Evolutionary conservation across 2,888 invertebrate genomes (phyloP).

Genomic region (Acleris literana): DNA sequence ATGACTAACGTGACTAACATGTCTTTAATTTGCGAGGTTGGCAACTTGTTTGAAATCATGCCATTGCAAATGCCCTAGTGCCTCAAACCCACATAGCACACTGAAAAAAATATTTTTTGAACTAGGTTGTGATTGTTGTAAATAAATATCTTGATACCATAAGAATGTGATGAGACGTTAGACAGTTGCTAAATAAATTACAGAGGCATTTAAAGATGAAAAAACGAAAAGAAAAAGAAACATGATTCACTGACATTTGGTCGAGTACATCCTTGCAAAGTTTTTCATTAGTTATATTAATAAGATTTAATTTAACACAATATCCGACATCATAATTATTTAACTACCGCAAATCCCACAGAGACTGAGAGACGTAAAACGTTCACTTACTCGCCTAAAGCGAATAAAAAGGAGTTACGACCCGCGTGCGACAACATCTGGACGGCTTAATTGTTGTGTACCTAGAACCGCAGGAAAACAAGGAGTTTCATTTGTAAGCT

Average conservation of each 20-base stretch:
- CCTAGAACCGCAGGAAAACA: slow-evolving; percentile 48
- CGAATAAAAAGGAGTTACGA: slow-evolving; percentile 74
- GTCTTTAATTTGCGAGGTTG: background rate
- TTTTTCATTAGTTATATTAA: background rate
- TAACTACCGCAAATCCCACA: slow-evolving; percentile 28
- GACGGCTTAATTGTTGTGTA: slow-evolving; percentile 60
- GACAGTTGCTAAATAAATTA: too few species aligned
- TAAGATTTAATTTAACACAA: background rate
- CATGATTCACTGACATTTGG: too few species aligned
- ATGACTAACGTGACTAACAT: background rate
- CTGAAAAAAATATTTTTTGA: too few species aligned
- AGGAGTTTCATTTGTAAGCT: slow-evolving; percentile 7
- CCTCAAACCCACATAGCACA: too few species aligned
- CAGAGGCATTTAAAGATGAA: too few species aligned
- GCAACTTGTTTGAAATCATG: too few species aligned
- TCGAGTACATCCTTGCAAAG: too few species aligned
- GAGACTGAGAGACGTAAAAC: slow-evolving; percentile 41
- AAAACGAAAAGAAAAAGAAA: too few species aligned
- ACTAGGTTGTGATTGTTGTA: too few species aligned
- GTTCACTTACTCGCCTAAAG: slow-evolving; percentile 51
- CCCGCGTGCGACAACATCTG: slow-evolving; percentile 55
- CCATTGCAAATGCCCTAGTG: too few species aligned
- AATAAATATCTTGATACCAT: too few species aligned
- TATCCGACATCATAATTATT: slow-evolving; percentile 17
- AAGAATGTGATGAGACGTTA: too few species aligned